Base-by-base conservation (phyloP, 2,113 vertebrate species). In the Leptosomus discolor region DNA sequence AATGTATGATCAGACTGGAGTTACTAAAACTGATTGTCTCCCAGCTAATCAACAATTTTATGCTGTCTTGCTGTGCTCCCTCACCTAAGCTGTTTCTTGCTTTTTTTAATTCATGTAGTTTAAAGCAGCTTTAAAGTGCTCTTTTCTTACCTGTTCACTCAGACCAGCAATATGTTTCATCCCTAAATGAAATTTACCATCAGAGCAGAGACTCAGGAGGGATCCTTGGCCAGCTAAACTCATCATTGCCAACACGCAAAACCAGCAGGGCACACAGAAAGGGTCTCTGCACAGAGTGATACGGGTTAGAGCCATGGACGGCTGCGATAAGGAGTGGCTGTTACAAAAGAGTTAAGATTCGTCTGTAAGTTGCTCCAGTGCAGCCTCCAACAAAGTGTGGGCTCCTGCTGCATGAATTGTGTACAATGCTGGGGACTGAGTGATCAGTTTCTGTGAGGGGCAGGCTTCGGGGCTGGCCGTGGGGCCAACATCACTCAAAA, bases 181-280 rank as follows among this genome's bases (percentile, higher is more conserved):
- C 21, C 56, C 23, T n/a, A 78, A 75, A 48, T 27, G 3, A 74
- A 92, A 74, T 85, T 45, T 57, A 21, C 17, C 8, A 5, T 70
- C 45, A 46, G 32, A 92, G 11, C 22, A 50, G 69, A 87, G 60
- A 37, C 30, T 34, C 57, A 12, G 22, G 32, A 34, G 50, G 51
- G 32, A 76, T 50, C 21, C 7, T 36, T n/a, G 34, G 10, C 20
- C 7, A 12, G 37, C 48, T 91, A 71, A 84, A 84, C 12, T 51
- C 43, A 57, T 37, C 30, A 23, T 41, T 0, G 3, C 12, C 73
- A 68, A 12, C 23, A 48, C 0, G 1, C 9, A 34, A 30, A 78
- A 26, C 13, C 12, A 51, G 7, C 5, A 8, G 6, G 24, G 36
- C 34, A 24, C 24, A 24, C 43, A 45, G 53, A 54, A 75, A 26